Percentiles rank a stretch among this genome's conserved stretches.
These are phyloP conservation scores for Meta bourneti DNA, from an alignment of 2,888 invertebrate species.

Conservation along the genomic window DNA sequence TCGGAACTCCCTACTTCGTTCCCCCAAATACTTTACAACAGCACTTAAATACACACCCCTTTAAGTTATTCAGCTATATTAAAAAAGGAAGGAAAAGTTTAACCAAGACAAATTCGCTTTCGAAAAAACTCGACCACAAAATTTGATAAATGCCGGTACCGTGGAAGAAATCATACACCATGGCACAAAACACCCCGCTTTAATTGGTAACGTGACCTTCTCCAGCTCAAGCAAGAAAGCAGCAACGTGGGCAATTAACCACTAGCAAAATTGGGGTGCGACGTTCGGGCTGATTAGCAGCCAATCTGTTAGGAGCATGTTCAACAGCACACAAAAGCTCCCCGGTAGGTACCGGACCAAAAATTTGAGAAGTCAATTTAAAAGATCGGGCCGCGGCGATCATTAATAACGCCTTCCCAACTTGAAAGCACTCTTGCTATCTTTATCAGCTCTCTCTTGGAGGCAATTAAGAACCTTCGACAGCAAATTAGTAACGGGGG, in stretches of 20 bases:
- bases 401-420: constrained; percentile 48
- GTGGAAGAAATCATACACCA: neutral
- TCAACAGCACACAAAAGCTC: constrained; percentile 30
- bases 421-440: constrained; percentile 45
- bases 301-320: constrained; percentile 33
- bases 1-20: neutral
- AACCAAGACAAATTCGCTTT: neutral
- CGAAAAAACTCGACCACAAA: neutral
- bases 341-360: constrained; percentile 5
- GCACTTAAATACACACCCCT: neutral
- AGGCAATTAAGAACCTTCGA: constrained; percentile 67
- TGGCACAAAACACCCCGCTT: constrained; percentile 1
- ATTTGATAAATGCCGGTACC: neutral
- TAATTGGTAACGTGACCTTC: constrained; percentile 25
- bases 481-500: constrained; percentile 53
- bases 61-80: neutral
- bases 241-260: constrained; percentile 21
- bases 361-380: constrained; percentile 65
- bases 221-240: neutral
- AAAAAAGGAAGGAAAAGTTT: neutral
- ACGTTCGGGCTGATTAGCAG: constrained; percentile 21
- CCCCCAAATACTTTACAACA: neutral
- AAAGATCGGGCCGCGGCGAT: constrained; percentile 40
- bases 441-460: constrained; percentile 42
- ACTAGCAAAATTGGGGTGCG: neutral